These are phyloP conservation scores for Palythoa heliodiscus DNA, from an alignment of 92 coral and sea anemone genomes.

Conservation along the genomic window DNA sequence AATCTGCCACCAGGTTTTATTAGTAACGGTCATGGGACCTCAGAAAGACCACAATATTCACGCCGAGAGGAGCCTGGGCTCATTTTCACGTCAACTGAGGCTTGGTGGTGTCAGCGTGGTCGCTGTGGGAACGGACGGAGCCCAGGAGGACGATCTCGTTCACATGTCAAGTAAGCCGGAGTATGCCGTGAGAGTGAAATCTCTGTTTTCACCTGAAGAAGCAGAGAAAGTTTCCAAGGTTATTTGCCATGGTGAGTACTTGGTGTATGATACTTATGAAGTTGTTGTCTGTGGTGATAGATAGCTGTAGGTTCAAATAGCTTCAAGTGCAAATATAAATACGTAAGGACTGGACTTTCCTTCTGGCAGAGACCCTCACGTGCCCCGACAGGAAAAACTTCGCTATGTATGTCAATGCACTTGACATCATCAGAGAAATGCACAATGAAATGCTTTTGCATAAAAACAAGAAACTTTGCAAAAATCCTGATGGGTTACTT, in stretches of 20 bases:
- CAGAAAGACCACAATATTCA: slow-evolving; percentile 88
- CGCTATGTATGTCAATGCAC: too few relatives aligned
- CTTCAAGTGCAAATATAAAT: too few relatives aligned
- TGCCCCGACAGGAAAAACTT: too few relatives aligned
- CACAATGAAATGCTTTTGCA: too few relatives aligned
- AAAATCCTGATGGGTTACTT: too few relatives aligned
- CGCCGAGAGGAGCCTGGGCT: slow-evolving; percentile 83
- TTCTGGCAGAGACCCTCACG: too few relatives aligned
- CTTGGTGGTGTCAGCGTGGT: slow-evolving; percentile 75
- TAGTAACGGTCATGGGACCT: slow-evolving; percentile 78
- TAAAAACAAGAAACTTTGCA: too few relatives aligned
- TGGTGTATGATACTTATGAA: neutral
- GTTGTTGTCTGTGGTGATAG: neutral
- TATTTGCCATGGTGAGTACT: slow-evolving; percentile 74
- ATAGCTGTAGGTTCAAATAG: too few relatives aligned
- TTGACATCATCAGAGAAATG: too few relatives aligned
- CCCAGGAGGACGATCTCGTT: slow-evolving; percentile 68
- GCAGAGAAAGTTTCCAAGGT: slow-evolving; percentile 83
- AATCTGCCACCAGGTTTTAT: slow-evolving; percentile 60
- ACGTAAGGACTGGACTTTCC: too few relatives aligned
- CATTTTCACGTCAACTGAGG: slow-evolving; percentile 83
- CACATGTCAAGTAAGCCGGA: slow-evolving; percentile 80
- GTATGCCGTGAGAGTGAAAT: slow-evolving; percentile 80
- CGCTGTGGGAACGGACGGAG: slow-evolving; percentile 71
- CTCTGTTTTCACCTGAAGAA: slow-evolving; percentile 66